A percentile compares a stretch with the other conserved stretches of the same genome.
Evolutionary conservation across 1,140 invertebrate species (phyloP).

Genomic region (Cotesia glomerata): DNA sequence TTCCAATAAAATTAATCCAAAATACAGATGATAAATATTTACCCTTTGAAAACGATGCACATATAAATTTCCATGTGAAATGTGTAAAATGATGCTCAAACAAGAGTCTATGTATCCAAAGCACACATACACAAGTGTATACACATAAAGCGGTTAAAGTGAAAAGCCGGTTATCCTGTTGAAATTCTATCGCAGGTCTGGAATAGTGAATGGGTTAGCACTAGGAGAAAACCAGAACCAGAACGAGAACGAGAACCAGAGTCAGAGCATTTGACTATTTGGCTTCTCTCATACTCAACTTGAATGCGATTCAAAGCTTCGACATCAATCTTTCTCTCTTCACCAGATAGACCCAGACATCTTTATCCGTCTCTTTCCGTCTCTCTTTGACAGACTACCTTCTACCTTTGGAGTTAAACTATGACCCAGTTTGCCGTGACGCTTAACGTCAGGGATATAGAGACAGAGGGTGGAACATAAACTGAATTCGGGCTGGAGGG

Average conservation of each 20-base stretch:
- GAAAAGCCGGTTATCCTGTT: slow-evolving; percentile 30
- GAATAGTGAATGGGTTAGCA: too few relatives aligned
- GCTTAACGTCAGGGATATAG: background rate
- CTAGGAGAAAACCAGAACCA: too few relatives aligned
- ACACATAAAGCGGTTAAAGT: background rate
- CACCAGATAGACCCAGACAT: background rate
- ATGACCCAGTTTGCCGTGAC: slow-evolving; percentile 41
- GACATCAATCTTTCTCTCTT: slow-evolving; percentile 24
- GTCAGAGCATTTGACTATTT: slow-evolving; percentile 28
- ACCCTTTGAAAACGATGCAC: too few relatives aligned
- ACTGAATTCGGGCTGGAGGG: background rate
- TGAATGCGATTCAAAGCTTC: slow-evolving; percentile 33
- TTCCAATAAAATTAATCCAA: too few relatives aligned
- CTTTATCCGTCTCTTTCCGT: too few relatives aligned
- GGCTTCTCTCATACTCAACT: slow-evolving; percentile 10
- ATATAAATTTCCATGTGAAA: too few relatives aligned
- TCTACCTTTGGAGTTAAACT: slow-evolving; percentile 35
- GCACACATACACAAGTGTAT: background rate
- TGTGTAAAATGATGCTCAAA: background rate
- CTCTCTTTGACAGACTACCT: background rate
- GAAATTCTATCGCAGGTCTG: slow-evolving; percentile 35
- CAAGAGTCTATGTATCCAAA: background rate
- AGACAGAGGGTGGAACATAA: too few relatives aligned
- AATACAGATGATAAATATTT: too few relatives aligned
- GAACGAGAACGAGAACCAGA: too few relatives aligned